These are phyloP conservation scores for Syrphus vitripennis DNA, from an alignment of 2,888 invertebrate species.

Conservation along the genomic window DNA sequence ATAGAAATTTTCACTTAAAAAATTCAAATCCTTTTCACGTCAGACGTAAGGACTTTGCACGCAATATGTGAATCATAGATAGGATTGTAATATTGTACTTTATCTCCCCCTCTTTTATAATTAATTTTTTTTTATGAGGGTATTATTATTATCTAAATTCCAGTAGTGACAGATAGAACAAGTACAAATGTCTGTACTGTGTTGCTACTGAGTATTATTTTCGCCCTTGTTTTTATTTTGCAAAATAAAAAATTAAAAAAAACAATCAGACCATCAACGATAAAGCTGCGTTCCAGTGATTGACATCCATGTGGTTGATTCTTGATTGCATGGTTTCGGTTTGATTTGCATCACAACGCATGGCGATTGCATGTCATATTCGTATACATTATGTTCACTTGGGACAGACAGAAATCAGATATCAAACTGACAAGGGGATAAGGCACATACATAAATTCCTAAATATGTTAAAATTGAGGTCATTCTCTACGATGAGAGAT, in stretches of 20 bases:
- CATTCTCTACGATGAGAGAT: not conserved
- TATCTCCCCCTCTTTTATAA: not conserved
- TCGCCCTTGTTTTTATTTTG: not conserved
- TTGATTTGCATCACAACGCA: not conserved
- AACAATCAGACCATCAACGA: conserved; percentile 11
- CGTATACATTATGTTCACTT: not conserved
- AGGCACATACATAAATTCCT: not conserved
- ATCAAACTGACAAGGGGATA: not conserved
- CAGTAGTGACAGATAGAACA: conserved; percentile 13
- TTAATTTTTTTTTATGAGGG: not conserved
- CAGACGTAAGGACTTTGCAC: conserved; percentile 23
- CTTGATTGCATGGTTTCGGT: conserved; percentile 27
- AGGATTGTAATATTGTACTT: not conserved
- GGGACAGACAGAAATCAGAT: conserved; percentile 22
- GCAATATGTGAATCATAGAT: conserved; percentile 25
- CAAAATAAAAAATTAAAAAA: conserved; percentile 8
- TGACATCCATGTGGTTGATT: conserved; percentile 35
- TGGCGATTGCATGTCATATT: conserved; percentile 3
- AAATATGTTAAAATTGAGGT: not conserved
- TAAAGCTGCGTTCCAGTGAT: conserved; percentile 11
- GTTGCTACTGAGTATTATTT: conserved; percentile 1
- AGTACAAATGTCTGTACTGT: not conserved
- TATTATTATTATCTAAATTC: not conserved
- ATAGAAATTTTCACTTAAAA: not conserved
- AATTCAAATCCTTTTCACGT: not conserved